Conservation (phyloP, 2,888 invertebrate genomes). For the Nomada flava region DNA sequence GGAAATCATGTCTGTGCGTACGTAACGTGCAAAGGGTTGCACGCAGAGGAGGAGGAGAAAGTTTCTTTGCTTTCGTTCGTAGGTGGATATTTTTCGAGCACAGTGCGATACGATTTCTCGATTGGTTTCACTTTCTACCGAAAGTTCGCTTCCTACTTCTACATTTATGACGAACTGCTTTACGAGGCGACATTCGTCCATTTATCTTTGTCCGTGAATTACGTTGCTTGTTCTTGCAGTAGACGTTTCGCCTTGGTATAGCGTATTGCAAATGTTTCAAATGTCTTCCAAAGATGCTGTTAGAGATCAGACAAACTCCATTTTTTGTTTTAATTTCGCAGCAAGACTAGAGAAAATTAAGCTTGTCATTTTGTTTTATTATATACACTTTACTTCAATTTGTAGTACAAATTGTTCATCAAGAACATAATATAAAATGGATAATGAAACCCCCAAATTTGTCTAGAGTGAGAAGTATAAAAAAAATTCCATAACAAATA, state of each 20-base stretch:
- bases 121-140: conserved; percentile 60
- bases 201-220: conserved; percentile 32
- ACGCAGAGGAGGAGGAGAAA: conserved; percentile 49
- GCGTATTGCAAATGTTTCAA: background rate
- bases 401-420: no score
- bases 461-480: no score
- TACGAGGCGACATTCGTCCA: conserved; percentile 14
- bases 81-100: conserved; percentile 49
- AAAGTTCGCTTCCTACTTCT: conserved; percentile 47
- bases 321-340: no score
- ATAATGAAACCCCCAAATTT: no score
- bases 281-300: background rate
- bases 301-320: no score
- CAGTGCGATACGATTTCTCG: conserved; percentile 27
- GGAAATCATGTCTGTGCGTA: background rate
- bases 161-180: conserved; percentile 33
- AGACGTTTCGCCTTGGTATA: background rate
- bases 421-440: no score
- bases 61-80: conserved; percentile 51
- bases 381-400: no score
- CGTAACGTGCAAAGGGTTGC: conserved; percentile 20
- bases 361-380: no score
- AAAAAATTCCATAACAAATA: no score
- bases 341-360: no score
- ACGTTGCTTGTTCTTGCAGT: background rate